These are phyloP conservation scores for Limenitis camilla DNA, from an alignment of 2,888 invertebrate genomes.

Conservation along the genomic window DNA sequence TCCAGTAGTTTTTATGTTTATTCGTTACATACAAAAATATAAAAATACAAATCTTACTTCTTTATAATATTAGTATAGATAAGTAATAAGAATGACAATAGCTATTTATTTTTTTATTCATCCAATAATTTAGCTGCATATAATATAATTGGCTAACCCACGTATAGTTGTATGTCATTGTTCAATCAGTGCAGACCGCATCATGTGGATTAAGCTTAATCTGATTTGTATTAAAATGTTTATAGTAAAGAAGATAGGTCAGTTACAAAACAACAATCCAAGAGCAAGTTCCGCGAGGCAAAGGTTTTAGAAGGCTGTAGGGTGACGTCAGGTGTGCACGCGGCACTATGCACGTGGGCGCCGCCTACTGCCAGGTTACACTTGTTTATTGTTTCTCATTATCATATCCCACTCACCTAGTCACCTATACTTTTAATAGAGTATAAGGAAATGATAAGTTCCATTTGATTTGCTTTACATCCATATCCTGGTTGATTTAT, in stretches of 20 bases:
- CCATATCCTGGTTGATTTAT: not conserved
- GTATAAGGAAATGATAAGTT: constrained; percentile 13
- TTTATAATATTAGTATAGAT: too few relatives aligned
- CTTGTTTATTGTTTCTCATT: constrained; percentile 38
- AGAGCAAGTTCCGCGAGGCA: constrained; percentile 33
- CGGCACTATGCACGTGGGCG: constrained; percentile 64
- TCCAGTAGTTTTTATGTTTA: too few relatives aligned
- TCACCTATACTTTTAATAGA: constrained; percentile 10
- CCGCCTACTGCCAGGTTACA: constrained; percentile 43
- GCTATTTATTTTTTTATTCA: too few relatives aligned
- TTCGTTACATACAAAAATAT: too few relatives aligned
- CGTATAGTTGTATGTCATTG: too few relatives aligned
- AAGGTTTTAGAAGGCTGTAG: constrained; percentile 51
- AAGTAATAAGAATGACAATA: too few relatives aligned
- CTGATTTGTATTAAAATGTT: too few relatives aligned
- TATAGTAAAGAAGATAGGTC: constrained; percentile 18
- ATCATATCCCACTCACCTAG: constrained; percentile 21
- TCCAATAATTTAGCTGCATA: too few relatives aligned
- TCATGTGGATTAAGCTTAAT: too few relatives aligned
- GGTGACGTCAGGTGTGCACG: constrained; percentile 67
- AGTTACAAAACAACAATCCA: constrained; percentile 15
- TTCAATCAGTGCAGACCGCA: too few relatives aligned
- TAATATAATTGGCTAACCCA: too few relatives aligned
- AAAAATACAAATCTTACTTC: too few relatives aligned
- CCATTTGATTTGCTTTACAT: constrained; percentile 7